Conservation (phyloP, 2,113 vertebrate species). For the Salvator merianae region DNA sequence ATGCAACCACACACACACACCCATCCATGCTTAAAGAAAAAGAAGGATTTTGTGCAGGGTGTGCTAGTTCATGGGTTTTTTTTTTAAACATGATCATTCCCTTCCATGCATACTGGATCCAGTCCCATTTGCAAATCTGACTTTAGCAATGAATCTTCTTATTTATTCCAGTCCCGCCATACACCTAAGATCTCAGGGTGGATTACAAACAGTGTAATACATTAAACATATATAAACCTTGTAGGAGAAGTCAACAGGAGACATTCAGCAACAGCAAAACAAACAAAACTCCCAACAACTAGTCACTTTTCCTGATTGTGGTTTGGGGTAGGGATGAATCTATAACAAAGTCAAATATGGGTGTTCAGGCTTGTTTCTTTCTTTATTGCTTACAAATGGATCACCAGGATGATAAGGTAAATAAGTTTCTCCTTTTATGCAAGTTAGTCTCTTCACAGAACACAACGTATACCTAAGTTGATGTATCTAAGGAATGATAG, state of each 20-base stretch:
- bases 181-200: too few species aligned
- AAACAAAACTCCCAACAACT: constrained; percentile 2
- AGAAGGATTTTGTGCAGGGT: too few species aligned
- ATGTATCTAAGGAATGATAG: not conserved
- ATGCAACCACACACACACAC: too few species aligned
- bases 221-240: too few species aligned
- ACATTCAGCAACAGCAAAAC: not conserved
- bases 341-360: not conserved
- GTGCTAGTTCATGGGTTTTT: too few species aligned
- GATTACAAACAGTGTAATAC: too few species aligned
- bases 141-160: not conserved
- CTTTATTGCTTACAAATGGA: constrained; percentile 77
- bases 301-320: constrained; percentile 25
- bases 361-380: constrained; percentile 64
- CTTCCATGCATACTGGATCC: not conserved
- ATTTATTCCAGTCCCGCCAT: too few species aligned
- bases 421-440: constrained; percentile 38
- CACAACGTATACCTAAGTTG: not conserved
- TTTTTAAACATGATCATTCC: too few species aligned
- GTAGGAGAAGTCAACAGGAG: not conserved
- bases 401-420: constrained; percentile 97
- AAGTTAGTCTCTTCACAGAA: not conserved
- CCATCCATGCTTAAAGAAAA: too few species aligned
- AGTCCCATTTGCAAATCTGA: constrained; percentile 25
- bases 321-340: constrained; percentile 3